Percentiles rank a stretch among this genome's conserved stretches.
phyloP scores from a whole-genome alignment of 92 coral and sea anemone genomes.

The Paragorgia papillata region DNA sequence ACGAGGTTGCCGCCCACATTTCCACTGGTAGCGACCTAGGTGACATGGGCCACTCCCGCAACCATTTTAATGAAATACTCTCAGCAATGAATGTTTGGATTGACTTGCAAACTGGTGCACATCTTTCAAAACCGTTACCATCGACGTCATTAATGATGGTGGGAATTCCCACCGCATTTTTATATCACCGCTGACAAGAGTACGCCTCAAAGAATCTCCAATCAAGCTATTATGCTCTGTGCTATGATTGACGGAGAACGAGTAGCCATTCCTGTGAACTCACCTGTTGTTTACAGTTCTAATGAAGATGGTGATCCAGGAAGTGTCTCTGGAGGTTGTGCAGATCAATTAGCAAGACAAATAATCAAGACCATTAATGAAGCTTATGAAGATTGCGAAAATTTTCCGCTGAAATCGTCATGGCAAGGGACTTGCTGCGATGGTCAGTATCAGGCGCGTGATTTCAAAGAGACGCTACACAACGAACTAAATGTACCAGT shows the following conservation, averaged over 20 bases:
- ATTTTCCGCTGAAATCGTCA: background rate
- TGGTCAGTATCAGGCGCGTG: constrained; percentile 11
- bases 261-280: constrained; percentile 24
- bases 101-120: constrained; percentile 9
- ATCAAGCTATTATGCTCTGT: constrained; percentile 19
- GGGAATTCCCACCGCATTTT: too few species aligned
- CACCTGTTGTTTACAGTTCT: background rate
- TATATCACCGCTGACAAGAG: too few species aligned
- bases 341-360: background rate
- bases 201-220: background rate
- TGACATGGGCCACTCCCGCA: constrained; percentile 36
- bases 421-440: constrained; percentile 26
- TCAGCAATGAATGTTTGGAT: constrained; percentile 41
- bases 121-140: constrained; percentile 9
- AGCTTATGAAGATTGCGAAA: background rate
- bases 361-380: constrained; percentile 7
- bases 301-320: background rate
- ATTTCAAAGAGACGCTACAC: background rate
- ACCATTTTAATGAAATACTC: constrained; percentile 42
- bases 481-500: background rate
- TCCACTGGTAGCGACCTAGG: constrained; percentile 37
- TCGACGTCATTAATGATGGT: too few species aligned
- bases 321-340: constrained; percentile 18
- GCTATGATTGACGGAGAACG: constrained; percentile 5
- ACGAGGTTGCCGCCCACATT: constrained; percentile 15